Conservation (phyloP, 1,140 invertebrate species). For the Caenorhabditis brenneri region DNA sequence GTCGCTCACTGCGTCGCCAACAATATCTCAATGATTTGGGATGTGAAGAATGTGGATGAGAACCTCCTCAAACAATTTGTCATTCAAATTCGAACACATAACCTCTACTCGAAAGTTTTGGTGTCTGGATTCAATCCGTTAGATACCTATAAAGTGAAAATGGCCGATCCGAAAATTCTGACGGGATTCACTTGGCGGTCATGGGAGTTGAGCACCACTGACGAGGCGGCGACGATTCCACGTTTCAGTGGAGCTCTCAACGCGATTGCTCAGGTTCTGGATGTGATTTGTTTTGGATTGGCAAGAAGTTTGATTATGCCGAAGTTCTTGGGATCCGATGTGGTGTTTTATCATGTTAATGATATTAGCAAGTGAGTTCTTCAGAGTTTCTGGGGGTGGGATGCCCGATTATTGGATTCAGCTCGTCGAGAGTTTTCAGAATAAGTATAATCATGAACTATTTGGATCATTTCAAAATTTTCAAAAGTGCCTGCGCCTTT, state of each 20-base stretch:
- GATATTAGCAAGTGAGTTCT: background rate
- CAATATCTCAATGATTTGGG: slow-evolving; percentile 5
- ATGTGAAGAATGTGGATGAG: slow-evolving; percentile 34
- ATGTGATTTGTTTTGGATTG: background rate
- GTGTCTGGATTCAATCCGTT: background rate
- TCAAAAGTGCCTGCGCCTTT: no score
- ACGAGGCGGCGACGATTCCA: background rate
- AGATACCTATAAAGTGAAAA: slow-evolving; percentile 1
- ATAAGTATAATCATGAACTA: no score
- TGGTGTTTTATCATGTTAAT: slow-evolving; percentile 19
- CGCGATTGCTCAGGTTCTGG: background rate
- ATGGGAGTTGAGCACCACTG: slow-evolving; percentile 14
- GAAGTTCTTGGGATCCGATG: slow-evolving; percentile 22
- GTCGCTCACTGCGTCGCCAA: background rate
- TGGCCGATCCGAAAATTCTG: slow-evolving; percentile 8
- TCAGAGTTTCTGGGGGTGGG: no score
- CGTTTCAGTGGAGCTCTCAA: background rate
- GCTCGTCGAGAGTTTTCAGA: no score
- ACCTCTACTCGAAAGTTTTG: slow-evolving; percentile 2
- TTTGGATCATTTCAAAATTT: no score
- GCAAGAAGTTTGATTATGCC: background rate
- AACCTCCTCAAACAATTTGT: slow-evolving; percentile 19
- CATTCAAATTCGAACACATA: background rate
- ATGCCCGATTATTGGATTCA: no score
- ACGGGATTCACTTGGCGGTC: slow-evolving; percentile 15